Percentiles rank a stretch among this genome's conserved stretches.
Evolutionary conservation across 2,888 invertebrate genomes (phyloP).

Genomic region (Lamproptera curius): DNA sequence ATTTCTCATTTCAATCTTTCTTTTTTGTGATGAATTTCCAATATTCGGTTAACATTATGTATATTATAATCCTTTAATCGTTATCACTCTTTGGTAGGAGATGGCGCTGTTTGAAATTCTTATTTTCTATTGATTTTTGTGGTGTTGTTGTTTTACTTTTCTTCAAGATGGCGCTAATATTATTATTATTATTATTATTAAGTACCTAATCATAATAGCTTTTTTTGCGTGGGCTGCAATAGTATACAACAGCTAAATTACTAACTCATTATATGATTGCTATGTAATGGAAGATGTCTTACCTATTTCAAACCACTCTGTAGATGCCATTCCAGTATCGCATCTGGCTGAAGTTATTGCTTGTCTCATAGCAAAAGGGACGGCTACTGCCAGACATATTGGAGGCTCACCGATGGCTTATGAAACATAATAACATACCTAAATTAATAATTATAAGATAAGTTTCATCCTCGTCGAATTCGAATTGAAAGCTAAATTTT

Average conservation of each 20-base stretch:
- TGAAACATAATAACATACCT: not conserved
- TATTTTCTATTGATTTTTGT: too few species aligned
- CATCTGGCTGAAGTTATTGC: slow-evolving; percentile 78
- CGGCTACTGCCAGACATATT: slow-evolving; percentile 46
- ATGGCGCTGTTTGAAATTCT: too few species aligned
- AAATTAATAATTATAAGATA: not conserved
- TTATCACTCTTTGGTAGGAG: too few species aligned
- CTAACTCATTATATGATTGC: not conserved
- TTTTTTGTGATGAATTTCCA: too few species aligned
- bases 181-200: not conserved
- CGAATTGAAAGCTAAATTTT: too few species aligned
- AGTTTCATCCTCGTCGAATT: too few species aligned
- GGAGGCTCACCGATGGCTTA: slow-evolving; percentile 65
- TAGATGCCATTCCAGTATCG: slow-evolving; percentile 68
- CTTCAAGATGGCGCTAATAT: too few species aligned
- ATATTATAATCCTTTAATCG: too few species aligned
- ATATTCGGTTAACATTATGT: too few species aligned
- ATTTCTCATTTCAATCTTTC: not conserved
- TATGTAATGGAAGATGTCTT: slow-evolving; percentile 24
- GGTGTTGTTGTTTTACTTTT: too few species aligned
- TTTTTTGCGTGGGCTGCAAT: not conserved
- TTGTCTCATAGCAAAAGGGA: slow-evolving; percentile 76
- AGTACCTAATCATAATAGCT: not conserved
- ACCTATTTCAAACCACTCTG: slow-evolving; percentile 77
- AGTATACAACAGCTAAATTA: not conserved